These are phyloP conservation scores for Erpornis zantholeuca DNA, from an alignment of 2,113 vertebrate genomes.

Conservation along the genomic window DNA sequence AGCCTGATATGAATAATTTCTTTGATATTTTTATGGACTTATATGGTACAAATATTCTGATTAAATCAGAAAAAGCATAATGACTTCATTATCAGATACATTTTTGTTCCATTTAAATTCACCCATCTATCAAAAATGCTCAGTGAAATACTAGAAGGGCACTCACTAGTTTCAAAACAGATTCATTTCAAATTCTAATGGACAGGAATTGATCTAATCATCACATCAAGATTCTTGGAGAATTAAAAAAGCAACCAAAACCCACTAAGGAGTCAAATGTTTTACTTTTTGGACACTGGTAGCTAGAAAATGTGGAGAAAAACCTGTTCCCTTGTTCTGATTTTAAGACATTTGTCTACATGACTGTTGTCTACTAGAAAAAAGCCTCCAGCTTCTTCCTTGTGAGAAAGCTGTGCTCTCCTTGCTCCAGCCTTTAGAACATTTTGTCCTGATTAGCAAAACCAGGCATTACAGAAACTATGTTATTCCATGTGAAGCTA, in stretches of 20 bases:
- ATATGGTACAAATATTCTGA: conserved; percentile 16
- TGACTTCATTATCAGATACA: conserved; percentile 31
- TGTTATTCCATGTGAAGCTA: neutral
- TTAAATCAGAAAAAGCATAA: conserved; percentile 45
- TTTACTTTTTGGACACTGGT: neutral
- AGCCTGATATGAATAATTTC: neutral
- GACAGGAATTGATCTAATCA: conserved; percentile 48
- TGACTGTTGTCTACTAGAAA: neutral
- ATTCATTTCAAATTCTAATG: conserved; percentile 53
- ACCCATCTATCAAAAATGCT: conserved; percentile 43
- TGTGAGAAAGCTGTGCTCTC: neutral
- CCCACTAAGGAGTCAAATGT: neutral
- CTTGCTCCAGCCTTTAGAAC: neutral
- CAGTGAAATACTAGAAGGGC: conserved; percentile 12
- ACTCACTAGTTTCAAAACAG: conserved; percentile 15
- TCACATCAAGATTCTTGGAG: neutral
- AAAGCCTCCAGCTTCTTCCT: neutral
- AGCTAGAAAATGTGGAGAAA: neutral
- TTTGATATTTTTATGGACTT: conserved; percentile 13
- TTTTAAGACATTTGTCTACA: neutral
- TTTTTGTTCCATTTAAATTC: conserved; percentile 39
- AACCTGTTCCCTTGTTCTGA: neutral
- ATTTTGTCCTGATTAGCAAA: neutral
- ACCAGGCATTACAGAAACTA: neutral
- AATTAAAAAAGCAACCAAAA: neutral